Evolutionary conservation across 2,113 vertebrate species (phyloP).

Genomic region (Corythoichthys haematopterus): DNA sequence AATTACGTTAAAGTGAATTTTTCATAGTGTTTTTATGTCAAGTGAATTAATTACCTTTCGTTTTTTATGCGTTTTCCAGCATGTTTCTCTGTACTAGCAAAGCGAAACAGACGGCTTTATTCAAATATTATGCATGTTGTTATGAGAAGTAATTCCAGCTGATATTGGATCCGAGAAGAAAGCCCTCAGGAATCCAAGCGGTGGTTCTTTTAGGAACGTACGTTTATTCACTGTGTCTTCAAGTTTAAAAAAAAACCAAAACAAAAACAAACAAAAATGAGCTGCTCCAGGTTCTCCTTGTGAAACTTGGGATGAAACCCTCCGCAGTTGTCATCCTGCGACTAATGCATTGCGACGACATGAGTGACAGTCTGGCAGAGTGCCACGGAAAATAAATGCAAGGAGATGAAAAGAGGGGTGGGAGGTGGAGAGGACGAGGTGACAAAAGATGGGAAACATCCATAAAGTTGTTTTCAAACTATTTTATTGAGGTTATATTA

Average conservation of each 20-base stretch:
- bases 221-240: constrained; percentile 32
- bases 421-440: constrained; percentile 54
- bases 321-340: constrained; percentile 35
- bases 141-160: constrained; percentile 13
- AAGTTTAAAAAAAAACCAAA: constrained; percentile 29
- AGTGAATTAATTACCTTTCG: not conserved
- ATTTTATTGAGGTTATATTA: constrained; percentile 98
- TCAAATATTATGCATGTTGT: not conserved
- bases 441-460: constrained; percentile 72
- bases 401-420: constrained; percentile 47
- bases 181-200: constrained; percentile 17
- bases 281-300: constrained; percentile 39
- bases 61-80: not conserved
- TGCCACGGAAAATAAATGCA: constrained; percentile 45
- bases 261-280: constrained; percentile 41
- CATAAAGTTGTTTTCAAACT: constrained; percentile 87
- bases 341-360: constrained; percentile 39
- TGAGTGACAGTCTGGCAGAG: constrained; percentile 57
- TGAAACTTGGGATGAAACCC: constrained; percentile 47
- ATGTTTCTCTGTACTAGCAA: not conserved
- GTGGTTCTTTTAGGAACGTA: constrained; percentile 45
- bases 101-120: not conserved
- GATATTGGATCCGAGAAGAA: constrained; percentile 15
- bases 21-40: too few species aligned
- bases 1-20: not conserved